A percentile compares a stretch with the other conserved stretches of the same genome.
Evolutionary conservation across 2,888 invertebrate genomes (phyloP).

Genomic region (Agonopterix alstromeriana): DNA sequence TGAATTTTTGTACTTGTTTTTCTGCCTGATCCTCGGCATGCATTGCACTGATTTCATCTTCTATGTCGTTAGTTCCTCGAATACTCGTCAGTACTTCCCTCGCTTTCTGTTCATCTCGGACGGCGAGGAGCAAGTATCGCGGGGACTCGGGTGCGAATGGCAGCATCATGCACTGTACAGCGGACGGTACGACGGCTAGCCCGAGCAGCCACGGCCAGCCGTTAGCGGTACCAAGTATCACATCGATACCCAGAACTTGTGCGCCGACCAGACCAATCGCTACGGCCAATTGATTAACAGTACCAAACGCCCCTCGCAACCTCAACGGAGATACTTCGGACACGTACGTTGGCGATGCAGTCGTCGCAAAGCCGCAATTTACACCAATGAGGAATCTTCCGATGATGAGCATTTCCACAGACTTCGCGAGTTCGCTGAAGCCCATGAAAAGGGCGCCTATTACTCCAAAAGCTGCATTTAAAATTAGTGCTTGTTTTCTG

Average conservation of each 20-base stretch:
- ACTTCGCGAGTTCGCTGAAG: slow-evolving; percentile 77
- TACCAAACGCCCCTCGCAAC: slow-evolving; percentile 66
- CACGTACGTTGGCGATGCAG: slow-evolving; percentile 69
- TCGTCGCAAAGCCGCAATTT: slow-evolving; percentile 80
- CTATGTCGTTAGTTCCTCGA: slow-evolving; percentile 53
- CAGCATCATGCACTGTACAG: slow-evolving; percentile 55
- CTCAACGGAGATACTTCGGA: slow-evolving; percentile 64
- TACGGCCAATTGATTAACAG: slow-evolving; percentile 69
- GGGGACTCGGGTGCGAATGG: slow-evolving; percentile 66
- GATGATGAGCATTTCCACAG: slow-evolving; percentile 83
- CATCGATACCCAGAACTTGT: slow-evolving; percentile 66
- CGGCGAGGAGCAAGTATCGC: slow-evolving; percentile 54
- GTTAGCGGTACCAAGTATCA: slow-evolving; percentile 57
- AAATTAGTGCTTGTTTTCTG: slow-evolving; percentile 79
- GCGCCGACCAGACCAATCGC: slow-evolving; percentile 59
- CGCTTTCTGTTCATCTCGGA: slow-evolving; percentile 56
- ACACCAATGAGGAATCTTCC: slow-evolving; percentile 85
- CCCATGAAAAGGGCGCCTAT: slow-evolving; percentile 81
- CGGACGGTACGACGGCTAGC: slow-evolving; percentile 56
- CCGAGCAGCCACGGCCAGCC: slow-evolving; percentile 71
- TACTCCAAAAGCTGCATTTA: slow-evolving; percentile 80
- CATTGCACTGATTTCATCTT: slow-evolving; percentile 69
- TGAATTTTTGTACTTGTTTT: slow-evolving; percentile 57
- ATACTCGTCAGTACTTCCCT: slow-evolving; percentile 48
- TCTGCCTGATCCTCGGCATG: slow-evolving; percentile 62